Evolutionary conservation across 2,113 vertebrate genomes (phyloP).

Genomic region (Pituophis catenifer): DNA sequence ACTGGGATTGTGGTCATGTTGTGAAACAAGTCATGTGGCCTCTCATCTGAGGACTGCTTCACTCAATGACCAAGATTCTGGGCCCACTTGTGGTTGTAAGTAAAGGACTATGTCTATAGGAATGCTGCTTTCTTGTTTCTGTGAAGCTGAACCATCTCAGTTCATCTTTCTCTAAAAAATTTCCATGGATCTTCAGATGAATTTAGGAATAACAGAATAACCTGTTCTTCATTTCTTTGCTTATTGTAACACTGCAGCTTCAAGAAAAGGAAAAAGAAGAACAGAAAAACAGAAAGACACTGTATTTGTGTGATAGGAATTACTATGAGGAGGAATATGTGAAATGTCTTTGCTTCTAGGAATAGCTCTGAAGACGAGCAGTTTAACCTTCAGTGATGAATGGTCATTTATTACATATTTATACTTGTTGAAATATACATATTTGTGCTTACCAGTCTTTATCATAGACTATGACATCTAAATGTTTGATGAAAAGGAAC

Average conservation of each 20-base stretch:
- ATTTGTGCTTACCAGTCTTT: background rate
- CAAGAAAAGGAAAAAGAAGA: background rate
- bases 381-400: background rate
- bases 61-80: too few relatives aligned
- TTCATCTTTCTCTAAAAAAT: background rate
- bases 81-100: too few relatives aligned
- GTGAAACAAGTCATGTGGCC: too few relatives aligned
- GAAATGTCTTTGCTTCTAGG: background rate
- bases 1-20: too few relatives aligned
- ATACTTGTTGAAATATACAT: background rate
- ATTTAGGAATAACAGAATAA: background rate
- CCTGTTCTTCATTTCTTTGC: background rate
- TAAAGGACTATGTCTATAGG: background rate
- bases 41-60: too few relatives aligned
- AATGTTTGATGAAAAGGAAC: background rate
- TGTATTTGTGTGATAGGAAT: background rate
- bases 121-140: background rate
- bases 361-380: background rate
- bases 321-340: background rate
- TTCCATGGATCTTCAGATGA: background rate
- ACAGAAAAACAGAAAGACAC: background rate
- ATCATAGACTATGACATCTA: background rate
- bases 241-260: background rate
- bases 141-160: background rate
- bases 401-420: background rate